phyloP scores from a whole-genome alignment of 2,797 vertebrate genomes.

The Danio aesculapii region DNA sequence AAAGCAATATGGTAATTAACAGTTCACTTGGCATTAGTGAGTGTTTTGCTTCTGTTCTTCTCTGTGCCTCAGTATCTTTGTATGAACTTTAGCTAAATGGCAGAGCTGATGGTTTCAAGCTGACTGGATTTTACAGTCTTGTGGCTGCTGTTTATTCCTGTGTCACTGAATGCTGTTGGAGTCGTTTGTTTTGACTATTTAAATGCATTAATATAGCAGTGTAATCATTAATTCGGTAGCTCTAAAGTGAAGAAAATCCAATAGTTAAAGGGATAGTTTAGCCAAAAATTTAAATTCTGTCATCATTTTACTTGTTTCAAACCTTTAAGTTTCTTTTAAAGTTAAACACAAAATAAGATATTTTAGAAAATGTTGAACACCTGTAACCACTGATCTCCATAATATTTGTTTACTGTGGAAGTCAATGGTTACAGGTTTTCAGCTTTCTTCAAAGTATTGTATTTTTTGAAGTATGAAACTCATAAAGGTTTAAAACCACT shows the following conservation, averaged over 20 bases:
- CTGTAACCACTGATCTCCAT: too few species aligned
- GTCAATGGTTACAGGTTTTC: too few species aligned
- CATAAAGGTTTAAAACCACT: too few species aligned
- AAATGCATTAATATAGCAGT: neutral
- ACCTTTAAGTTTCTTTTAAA: too few species aligned
- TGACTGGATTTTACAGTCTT: slow-evolving; percentile 45
- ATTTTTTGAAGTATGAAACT: too few species aligned
- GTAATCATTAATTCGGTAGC: neutral
- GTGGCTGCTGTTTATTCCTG: slow-evolving; percentile 23
- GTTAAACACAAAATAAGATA: too few species aligned
- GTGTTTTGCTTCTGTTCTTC: slow-evolving; percentile 1
- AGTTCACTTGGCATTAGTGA: slow-evolving; percentile 37
- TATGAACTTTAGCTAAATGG: slow-evolving; percentile 47
- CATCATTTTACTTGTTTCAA: too few species aligned
- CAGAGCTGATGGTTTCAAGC: slow-evolving; percentile 34
- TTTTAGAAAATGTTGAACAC: too few species aligned
- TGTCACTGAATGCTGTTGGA: neutral
- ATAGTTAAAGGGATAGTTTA: neutral
- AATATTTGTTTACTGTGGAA: too few species aligned
- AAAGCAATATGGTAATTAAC: slow-evolving; percentile 6
- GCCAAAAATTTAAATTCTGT: too few species aligned
- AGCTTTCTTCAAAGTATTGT: too few species aligned
- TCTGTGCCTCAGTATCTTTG: neutral
- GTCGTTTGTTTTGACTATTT: neutral
- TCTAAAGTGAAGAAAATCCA: neutral